Evolutionary conservation across 2,888 invertebrate species (phyloP).

Genomic region (Microctonus brassicae): DNA sequence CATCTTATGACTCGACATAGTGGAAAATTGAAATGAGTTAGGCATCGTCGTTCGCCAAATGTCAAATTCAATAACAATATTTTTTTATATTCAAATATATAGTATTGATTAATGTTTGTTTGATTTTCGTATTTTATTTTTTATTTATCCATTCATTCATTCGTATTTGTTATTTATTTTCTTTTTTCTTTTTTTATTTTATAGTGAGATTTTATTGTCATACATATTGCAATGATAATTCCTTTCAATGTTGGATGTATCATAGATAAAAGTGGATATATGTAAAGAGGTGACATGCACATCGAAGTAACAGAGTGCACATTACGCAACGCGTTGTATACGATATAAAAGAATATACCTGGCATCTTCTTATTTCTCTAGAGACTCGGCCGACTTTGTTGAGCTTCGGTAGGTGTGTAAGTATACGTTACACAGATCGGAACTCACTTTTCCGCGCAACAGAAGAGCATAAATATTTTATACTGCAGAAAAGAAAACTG

Average conservation of each 20-base stretch:
- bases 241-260: constrained; percentile 21
- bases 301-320: constrained; percentile 17
- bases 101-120: no score
- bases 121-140: no score
- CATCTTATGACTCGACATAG: not conserved
- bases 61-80: not conserved
- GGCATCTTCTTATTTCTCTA: constrained; percentile 56
- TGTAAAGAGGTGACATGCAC: not conserved
- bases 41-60: not conserved
- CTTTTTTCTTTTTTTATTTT: constrained; percentile 7
- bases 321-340: constrained; percentile 23
- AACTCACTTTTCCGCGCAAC: constrained; percentile 48
- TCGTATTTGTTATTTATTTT: not conserved
- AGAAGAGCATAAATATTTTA: constrained; percentile 63
- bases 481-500: constrained; percentile 29
- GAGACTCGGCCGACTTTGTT: constrained; percentile 41
- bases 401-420: constrained; percentile 18
- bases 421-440: constrained; percentile 37
- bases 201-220: constrained; percentile 39
- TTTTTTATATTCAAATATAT: not conserved
- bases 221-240: constrained; percentile 39
- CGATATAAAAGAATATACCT: constrained; percentile 18
- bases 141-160: not conserved
- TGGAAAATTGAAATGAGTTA: not conserved
- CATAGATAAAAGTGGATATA: not conserved